A percentile compares a stretch with the other conserved stretches of the same genome.
Evolutionary conservation across 2,113 vertebrate species (phyloP).

Genomic region (Pungitius pungitius): DNA sequence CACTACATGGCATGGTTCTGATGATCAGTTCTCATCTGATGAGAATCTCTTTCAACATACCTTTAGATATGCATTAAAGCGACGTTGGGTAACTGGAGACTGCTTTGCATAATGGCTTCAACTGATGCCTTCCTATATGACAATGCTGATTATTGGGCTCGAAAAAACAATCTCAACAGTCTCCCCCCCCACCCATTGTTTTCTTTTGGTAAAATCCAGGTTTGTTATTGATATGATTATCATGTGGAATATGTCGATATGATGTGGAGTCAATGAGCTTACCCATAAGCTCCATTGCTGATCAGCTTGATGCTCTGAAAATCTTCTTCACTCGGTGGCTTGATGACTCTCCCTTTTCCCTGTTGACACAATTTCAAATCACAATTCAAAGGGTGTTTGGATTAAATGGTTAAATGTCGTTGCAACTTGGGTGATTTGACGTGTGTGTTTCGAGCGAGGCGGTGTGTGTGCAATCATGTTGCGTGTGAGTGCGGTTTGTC

Average conservation of each 20-base stretch:
- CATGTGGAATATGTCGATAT: no score
- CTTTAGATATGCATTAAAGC: no score
- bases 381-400: background rate
- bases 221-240: slow-evolving; percentile 2
- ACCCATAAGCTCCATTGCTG: slow-evolving; percentile 95
- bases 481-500: background rate
- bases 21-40: background rate
- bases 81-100: no score
- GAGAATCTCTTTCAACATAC: background rate
- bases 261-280: slow-evolving; percentile 55
- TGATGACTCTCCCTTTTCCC: slow-evolving; percentile 85
- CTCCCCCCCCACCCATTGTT: background rate
- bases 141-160: background rate
- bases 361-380: slow-evolving; percentile 46
- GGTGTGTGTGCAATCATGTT: no score
- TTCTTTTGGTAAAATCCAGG: no score
- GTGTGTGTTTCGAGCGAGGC: background rate
- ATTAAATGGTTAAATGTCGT: background rate
- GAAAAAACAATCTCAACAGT: background rate
- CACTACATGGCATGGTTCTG: background rate
- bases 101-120: no score
- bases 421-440: background rate
- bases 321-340: slow-evolving; percentile 90
- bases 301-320: slow-evolving; percentile 96
- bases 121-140: no score